phyloP scores from a whole-genome alignment of 2,113 vertebrate species.

The Rhombomys opimus region DNA sequence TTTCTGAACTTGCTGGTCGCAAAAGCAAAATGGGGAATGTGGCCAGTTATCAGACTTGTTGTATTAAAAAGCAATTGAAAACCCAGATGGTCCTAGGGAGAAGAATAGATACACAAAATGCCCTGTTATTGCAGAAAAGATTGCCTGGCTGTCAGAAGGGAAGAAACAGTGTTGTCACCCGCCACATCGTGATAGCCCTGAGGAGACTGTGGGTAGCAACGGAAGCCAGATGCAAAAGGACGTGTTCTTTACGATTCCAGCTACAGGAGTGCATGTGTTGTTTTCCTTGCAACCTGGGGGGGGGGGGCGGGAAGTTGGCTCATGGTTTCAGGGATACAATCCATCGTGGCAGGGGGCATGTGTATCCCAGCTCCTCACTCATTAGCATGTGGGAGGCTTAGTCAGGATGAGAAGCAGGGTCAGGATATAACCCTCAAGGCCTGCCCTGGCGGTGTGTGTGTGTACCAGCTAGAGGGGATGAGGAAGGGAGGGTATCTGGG shows the following conservation, averaged over 20 bases:
- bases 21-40: neutral
- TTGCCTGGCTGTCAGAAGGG: neutral
- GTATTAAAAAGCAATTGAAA: neutral
- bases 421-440: too few species aligned
- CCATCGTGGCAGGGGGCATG: neutral
- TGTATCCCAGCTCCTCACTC: neutral
- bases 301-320: neutral
- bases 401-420: neutral
- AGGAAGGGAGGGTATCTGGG: neutral
- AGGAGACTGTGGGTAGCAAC: neutral
- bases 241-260: accelerated
- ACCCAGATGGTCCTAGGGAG: neutral
- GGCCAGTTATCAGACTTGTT: neutral
- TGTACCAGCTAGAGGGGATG: too few species aligned
- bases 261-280: accelerated
- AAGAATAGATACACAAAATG: accelerated
- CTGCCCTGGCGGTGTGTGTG: neutral
- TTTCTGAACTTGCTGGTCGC: neutral
- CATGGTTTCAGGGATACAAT: too few species aligned
- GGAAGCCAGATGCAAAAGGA: too few species aligned
- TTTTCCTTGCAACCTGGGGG: too few species aligned
- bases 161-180: accelerated
- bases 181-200: accelerated
- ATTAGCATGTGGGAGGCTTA: neutral
- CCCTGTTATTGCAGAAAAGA: accelerated